Percentiles rank a stretch among this genome's conserved stretches.
Conservation (phyloP, 2,888 invertebrate genomes). For the Hymenopus coronatus region DNA sequence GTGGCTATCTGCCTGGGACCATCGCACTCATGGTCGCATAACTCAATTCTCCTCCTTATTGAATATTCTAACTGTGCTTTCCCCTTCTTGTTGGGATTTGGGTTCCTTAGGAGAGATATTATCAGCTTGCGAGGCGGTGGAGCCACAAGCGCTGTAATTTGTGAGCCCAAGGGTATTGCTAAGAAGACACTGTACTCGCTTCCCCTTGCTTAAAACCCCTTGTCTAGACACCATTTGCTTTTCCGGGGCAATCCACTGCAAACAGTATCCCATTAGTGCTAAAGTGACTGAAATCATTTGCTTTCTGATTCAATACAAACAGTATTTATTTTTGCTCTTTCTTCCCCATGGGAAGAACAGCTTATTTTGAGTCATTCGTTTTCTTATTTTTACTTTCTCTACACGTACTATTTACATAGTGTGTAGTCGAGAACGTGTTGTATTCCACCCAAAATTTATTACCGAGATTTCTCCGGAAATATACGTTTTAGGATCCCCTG, state of each 20-base stretch:
- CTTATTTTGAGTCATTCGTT: no score
- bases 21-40: background rate
- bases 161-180: background rate
- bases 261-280: background rate
- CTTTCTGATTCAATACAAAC: no score
- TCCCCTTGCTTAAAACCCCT: background rate
- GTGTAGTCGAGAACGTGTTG: no score
- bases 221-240: background rate
- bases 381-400: no score
- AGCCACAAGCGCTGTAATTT: slow-evolving; percentile 5
- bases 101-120: background rate
- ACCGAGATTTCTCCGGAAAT: no score
- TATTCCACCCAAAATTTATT: no score
- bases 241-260: background rate
- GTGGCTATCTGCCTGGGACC: background rate
- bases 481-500: no score
- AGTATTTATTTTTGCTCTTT: no score
- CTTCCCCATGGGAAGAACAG: no score
- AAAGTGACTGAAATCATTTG: no score
- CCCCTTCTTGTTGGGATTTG: slow-evolving; percentile 5
- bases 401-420: no score
- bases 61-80: slow-evolving; percentile 15
- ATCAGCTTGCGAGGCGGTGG: background rate
- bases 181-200: background rate
- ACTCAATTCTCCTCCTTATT: slow-evolving; percentile 6